phyloP scores from a whole-genome alignment of 2,888 invertebrate species.

The Synergus umbraculus region DNA sequence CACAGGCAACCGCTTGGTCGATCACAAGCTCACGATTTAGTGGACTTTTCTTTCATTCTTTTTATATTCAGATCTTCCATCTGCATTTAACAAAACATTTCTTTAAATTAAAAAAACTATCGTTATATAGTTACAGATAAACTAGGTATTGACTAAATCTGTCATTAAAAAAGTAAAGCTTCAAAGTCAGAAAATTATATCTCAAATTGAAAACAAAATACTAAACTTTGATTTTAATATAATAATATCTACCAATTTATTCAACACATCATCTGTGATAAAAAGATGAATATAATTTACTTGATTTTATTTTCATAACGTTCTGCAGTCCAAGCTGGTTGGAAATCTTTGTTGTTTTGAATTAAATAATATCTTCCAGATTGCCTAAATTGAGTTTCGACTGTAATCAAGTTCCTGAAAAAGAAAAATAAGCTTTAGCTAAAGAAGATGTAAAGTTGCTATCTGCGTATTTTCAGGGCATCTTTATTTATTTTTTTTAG shows the following conservation, averaged over 20 bases:
- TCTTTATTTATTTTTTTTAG: not conserved
- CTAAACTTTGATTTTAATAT: no score
- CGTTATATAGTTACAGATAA: not conserved
- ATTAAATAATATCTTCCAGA: not conserved
- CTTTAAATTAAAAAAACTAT: not conserved
- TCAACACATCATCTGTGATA: no score
- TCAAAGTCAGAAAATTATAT: not conserved
- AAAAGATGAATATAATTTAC: not conserved
- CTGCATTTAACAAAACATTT: not conserved
- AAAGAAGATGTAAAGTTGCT: not conserved
- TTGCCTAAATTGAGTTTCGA: not conserved
- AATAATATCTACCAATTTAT: no score
- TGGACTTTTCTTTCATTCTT: not conserved
- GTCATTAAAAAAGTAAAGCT: not conserved
- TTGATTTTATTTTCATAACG: not conserved
- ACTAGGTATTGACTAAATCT: not conserved
- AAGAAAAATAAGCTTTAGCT: not conserved
- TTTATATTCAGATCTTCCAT: not conserved
- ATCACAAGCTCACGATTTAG: constrained; percentile 50
- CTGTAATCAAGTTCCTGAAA: not conserved
- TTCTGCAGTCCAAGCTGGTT: not conserved
- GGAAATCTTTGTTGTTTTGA: not conserved
- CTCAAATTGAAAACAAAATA: no score
- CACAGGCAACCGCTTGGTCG: constrained; percentile 68
- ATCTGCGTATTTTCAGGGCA: not conserved